Evolutionary conservation across 1,140 invertebrate species (phyloP).

Genomic region (Charaxes varanes): DNA sequence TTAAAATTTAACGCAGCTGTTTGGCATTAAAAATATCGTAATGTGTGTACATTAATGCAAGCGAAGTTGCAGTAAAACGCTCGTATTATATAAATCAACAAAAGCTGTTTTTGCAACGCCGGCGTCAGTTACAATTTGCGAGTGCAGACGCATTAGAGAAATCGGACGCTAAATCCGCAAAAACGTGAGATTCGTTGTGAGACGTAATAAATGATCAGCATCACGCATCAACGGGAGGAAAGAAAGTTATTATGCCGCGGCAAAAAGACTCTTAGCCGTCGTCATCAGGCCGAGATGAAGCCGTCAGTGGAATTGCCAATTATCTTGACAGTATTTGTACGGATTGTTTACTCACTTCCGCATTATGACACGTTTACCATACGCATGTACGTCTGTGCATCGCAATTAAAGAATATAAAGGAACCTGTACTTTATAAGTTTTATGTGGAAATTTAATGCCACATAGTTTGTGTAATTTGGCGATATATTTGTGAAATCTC

Average conservation of each 20-base stretch:
- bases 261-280: conserved; percentile 21
- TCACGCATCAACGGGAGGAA: conserved; percentile 15
- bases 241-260: conserved; percentile 20
- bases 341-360: conserved; percentile 21
- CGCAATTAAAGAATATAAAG: too few relatives aligned
- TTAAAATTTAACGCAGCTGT: too few relatives aligned
- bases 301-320: conserved; percentile 27
- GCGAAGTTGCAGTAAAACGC: too few relatives aligned
- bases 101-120: conserved; percentile 1
- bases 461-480: too few relatives aligned
- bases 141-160: conserved; percentile 18
- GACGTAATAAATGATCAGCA: conserved; percentile 18
- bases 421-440: too few relatives aligned
- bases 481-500: too few relatives aligned
- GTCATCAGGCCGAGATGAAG: conserved; percentile 26
- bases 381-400: too few relatives aligned
- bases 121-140: conserved; percentile 5
- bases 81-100: conserved; percentile 6
- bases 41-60: too few relatives aligned
- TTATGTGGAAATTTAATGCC: too few relatives aligned
- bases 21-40: too few relatives aligned
- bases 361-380: too few relatives aligned
- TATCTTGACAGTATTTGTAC: conserved; percentile 27
- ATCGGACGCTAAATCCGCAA: conserved; percentile 14
- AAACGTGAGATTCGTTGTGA: conserved; percentile 26